A percentile compares a stretch with the other conserved stretches of the same genome.
These are phyloP conservation scores for Astatoreochromis straeleni DNA, from an alignment of 2,113 vertebrate species.

Conservation along the genomic window DNA sequence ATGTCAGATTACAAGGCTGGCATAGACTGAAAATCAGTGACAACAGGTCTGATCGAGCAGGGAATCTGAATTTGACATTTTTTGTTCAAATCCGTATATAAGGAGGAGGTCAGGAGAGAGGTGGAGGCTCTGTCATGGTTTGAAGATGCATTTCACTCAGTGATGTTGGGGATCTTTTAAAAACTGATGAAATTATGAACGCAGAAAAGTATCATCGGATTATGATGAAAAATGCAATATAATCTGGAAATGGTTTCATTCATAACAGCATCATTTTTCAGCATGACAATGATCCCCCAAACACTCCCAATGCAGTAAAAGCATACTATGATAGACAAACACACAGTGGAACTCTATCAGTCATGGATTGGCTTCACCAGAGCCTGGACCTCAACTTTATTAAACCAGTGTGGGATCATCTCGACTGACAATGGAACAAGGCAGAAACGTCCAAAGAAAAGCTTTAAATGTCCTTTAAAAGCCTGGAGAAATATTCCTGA, in stretches of 20 bases:
- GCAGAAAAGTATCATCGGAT: neutral
- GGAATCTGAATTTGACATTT: neutral
- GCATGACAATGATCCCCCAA: neutral
- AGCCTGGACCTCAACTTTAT: neutral
- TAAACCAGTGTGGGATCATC: neutral
- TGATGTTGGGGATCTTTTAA: neutral
- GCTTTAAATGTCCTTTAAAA: neutral
- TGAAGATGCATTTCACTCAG: neutral
- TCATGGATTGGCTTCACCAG: neutral
- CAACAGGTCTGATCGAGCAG: neutral
- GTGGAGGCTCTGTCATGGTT: neutral
- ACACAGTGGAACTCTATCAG: neutral
- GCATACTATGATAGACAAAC: neutral
- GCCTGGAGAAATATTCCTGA: neutral
- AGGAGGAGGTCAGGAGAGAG: neutral
- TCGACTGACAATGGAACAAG: neutral
- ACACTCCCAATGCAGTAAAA: neutral
- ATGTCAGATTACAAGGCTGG: neutral
- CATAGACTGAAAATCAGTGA: neutral
- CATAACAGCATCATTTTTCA: neutral
- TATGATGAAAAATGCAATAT: neutral
- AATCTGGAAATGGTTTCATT: neutral
- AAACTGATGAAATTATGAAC: neutral
- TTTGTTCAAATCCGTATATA: neutral
- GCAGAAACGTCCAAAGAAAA: neutral